A percentile compares a stretch with the other conserved stretches of the same genome.
These are phyloP conservation scores for Stenodema calcarata DNA, from an alignment of 2,888 invertebrate species.

Conservation along the genomic window DNA sequence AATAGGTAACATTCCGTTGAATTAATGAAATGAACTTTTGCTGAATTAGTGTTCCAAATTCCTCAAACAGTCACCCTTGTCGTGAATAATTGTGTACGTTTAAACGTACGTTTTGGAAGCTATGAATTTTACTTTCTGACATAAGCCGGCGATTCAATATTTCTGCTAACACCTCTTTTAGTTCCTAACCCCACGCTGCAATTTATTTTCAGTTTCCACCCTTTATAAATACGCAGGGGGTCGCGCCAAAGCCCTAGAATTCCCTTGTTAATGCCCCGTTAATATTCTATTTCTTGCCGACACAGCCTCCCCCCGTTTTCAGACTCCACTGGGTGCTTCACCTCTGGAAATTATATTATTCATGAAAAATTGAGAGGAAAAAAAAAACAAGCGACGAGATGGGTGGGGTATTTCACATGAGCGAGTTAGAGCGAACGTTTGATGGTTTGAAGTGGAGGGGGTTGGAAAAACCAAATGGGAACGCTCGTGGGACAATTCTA, in stretches of 20 bases:
- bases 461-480: slow-evolving; percentile 26
- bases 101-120: too few species aligned
- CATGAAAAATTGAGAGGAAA: slow-evolving; percentile 26
- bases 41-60: too few species aligned
- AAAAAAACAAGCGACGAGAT: background rate
- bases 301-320: background rate
- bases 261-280: slow-evolving; percentile 25
- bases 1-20: too few species aligned
- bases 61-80: too few species aligned
- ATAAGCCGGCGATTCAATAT: too few species aligned
- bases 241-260: background rate
- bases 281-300: slow-evolving; percentile 28
- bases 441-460: too few species aligned
- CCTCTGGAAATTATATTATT: slow-evolving; percentile 16
- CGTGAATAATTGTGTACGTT: too few species aligned
- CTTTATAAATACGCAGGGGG: background rate
- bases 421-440: background rate
- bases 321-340: background rate
- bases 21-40: too few species aligned
- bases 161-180: too few species aligned
- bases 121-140: too few species aligned
- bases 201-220: background rate
- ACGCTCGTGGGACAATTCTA: slow-evolving; percentile 30
- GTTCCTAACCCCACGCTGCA: background rate
- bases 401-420: slow-evolving; percentile 1